phyloP scores from a whole-genome alignment of 2,888 invertebrate genomes.

The Mimachlamys varia region DNA sequence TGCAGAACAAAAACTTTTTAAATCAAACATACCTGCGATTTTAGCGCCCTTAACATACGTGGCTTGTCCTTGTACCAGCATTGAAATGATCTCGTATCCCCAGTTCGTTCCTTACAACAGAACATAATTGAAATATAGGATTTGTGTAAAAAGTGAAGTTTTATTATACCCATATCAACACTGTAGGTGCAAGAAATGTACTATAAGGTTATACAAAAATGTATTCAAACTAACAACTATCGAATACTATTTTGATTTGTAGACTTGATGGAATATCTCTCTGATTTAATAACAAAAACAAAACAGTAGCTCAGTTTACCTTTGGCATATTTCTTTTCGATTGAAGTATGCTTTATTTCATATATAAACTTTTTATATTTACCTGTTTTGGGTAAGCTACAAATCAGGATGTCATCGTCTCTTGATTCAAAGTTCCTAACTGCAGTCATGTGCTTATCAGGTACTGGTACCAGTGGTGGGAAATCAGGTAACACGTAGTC shows the following conservation, averaged over 20 bases:
- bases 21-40: not conserved
- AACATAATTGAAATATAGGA: not conserved
- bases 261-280: no score
- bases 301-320: no score
- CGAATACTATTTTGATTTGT: no score
- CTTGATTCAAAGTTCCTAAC: not conserved
- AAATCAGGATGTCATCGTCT: not conserved
- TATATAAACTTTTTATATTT: not conserved
- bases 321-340: no score
- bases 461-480: not conserved
- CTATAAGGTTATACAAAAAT: no score
- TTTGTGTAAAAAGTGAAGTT: not conserved
- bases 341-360: no score
- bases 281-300: no score
- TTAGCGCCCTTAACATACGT: constrained; percentile 9
- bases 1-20: no score
- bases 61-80: not conserved
- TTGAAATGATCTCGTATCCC: not conserved
- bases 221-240: no score
- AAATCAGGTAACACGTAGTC: not conserved
- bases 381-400: constrained; percentile 7
- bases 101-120: not conserved
- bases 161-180: not conserved
- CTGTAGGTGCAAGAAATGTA: no score
- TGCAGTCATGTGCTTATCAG: not conserved